phyloP scores from a whole-genome alignment of 2,113 vertebrate genomes.

The Xenopus laevis region DNA sequence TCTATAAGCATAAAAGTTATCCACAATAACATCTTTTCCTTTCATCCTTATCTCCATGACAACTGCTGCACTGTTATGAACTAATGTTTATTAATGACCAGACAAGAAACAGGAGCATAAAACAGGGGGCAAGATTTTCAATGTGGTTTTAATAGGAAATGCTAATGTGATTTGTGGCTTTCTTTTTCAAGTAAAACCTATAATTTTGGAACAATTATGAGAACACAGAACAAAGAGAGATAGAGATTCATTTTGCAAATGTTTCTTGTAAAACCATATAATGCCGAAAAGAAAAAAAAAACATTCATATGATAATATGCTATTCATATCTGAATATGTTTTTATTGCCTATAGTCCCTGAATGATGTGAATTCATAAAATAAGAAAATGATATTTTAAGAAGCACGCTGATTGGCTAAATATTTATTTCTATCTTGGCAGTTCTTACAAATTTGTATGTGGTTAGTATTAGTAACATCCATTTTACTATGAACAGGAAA shows the following conservation, averaged over 20 bases:
- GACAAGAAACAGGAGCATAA: not conserved
- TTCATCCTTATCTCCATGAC: slow-evolving; percentile 2
- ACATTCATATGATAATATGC: not conserved
- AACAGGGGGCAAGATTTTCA: not conserved
- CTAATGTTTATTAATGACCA: slow-evolving; percentile 7
- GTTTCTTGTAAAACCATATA: not conserved
- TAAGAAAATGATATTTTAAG: too few species aligned
- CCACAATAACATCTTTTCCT: not conserved
- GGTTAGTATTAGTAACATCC: too few species aligned
- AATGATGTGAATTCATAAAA: too few species aligned
- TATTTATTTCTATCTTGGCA: too few species aligned
- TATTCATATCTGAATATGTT: too few species aligned
- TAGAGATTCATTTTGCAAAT: not conserved
- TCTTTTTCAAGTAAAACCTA: not conserved
- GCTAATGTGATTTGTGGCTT: not conserved
- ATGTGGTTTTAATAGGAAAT: not conserved
- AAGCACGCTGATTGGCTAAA: too few species aligned
- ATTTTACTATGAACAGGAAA: too few species aligned
- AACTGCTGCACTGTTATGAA: slow-evolving; percentile 1
- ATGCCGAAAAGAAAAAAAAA: not conserved
- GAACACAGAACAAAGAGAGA: not conserved
- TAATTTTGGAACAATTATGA: slow-evolving; percentile 2
- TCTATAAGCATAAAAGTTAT: slow-evolving; percentile 1
- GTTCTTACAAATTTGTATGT: too few species aligned
- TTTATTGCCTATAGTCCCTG: too few species aligned